Evolutionary conservation across 2,797 vertebrate genomes (phyloP).

Genomic region (Hozukius guyotensis): DNA sequence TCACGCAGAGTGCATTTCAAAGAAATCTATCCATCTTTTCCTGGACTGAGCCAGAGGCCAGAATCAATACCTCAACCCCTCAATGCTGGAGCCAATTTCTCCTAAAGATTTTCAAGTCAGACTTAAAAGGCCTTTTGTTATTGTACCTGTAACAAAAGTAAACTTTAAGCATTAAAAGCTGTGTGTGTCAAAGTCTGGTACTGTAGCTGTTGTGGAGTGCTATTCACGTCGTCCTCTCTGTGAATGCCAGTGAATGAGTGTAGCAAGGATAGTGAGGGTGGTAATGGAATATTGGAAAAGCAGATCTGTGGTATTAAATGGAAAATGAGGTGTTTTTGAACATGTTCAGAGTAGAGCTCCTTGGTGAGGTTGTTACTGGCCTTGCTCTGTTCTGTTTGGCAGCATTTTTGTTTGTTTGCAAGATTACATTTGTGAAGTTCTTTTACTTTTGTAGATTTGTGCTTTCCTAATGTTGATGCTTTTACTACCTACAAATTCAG

Average conservation of each 20-base stretch:
- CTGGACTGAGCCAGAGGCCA: constrained; percentile 81
- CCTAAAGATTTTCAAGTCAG: constrained; percentile 86
- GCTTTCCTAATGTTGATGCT: background rate
- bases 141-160: constrained; percentile 85
- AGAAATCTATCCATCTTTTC: constrained; percentile 87
- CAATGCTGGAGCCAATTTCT: constrained; percentile 85
- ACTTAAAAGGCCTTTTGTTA: constrained; percentile 87
- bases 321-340: constrained; percentile 9
- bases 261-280: constrained; percentile 2
- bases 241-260: constrained; percentile 17
- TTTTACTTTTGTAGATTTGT: background rate
- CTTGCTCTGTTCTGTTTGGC: background rate
- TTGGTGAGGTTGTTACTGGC: background rate
- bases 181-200: constrained; percentile 29
- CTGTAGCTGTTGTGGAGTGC: constrained; percentile 9
- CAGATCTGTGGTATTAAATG: constrained; percentile 6
- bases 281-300: constrained; percentile 28
- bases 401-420: background rate
- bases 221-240: background rate
- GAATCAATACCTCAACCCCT: constrained; percentile 83
- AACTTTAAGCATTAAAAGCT: constrained; percentile 78
- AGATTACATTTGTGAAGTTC: background rate
- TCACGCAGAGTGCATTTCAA: constrained; percentile 83
- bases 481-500: background rate
- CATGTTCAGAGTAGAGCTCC: background rate